Conservation (phyloP, 2,113 vertebrate genomes). For the Macroglossus sobrinus region DNA sequence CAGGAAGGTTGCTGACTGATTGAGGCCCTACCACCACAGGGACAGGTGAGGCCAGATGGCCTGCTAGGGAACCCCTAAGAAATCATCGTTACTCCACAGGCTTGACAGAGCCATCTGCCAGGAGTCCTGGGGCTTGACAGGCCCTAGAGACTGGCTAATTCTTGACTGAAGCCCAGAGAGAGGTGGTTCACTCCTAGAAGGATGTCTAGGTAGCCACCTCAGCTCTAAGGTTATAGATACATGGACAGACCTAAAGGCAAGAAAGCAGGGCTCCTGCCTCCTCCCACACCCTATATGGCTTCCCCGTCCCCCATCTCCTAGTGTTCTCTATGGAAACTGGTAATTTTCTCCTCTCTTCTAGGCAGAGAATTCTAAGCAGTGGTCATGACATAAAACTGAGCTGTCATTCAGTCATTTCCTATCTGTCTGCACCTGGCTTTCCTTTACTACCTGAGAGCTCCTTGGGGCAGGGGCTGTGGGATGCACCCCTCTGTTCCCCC, state of each 20-base stretch:
- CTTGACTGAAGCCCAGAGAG: not conserved
- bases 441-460: not conserved
- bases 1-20: not conserved
- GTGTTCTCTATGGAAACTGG: not conserved
- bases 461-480: not conserved
- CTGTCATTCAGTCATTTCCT: not conserved
- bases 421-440: not conserved
- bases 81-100: not conserved
- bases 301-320: too few species aligned
- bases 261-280: not conserved
- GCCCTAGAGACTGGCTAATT: not conserved
- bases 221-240: not conserved
- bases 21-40: not conserved
- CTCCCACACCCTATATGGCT: rapidly evolving
- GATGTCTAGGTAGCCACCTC: not conserved
- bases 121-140: not conserved
- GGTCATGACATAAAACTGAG: not conserved
- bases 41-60: not conserved
- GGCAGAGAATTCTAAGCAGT: not conserved
- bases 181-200: not conserved
- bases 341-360: too few species aligned
- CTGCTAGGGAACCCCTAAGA: not conserved
- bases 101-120: not conserved
- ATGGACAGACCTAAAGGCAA: not conserved
- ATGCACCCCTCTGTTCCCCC: not conserved